Conservation (phyloP, 2,888 invertebrate genomes). For the Petrolisthes cinctipes region DNA sequence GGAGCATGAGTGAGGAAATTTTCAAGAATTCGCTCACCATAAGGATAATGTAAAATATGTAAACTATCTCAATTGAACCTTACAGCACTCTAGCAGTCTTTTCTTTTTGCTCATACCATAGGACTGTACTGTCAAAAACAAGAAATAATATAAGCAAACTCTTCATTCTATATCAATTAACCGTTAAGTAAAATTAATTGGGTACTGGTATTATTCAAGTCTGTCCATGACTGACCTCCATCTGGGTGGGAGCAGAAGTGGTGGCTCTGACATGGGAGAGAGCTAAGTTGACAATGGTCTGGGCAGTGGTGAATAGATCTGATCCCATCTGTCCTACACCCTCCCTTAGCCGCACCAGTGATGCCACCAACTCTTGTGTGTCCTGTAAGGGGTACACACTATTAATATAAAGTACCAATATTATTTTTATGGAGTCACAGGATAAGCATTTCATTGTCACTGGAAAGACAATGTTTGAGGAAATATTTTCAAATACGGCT, state of each 20-base stretch:
- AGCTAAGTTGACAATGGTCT: constrained; percentile 62
- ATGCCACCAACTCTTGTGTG: constrained; percentile 33
- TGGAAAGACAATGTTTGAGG: background rate
- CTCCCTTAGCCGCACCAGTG: constrained; percentile 43
- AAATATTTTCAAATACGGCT: background rate
- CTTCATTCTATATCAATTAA: background rate
- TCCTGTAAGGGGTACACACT: constrained; percentile 30
- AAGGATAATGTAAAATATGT: too few relatives aligned
- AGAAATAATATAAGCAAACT: too few relatives aligned
- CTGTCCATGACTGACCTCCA: constrained; percentile 26
- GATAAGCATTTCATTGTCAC: background rate
- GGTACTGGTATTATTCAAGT: background rate
- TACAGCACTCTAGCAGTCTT: too few relatives aligned
- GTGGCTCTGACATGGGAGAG: constrained; percentile 55
- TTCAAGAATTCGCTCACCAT: too few relatives aligned
- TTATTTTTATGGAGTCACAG: background rate
- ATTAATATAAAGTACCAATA: too few relatives aligned
- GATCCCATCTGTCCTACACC: constrained; percentile 18
- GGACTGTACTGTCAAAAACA: too few relatives aligned
- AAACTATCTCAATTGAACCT: too few relatives aligned
- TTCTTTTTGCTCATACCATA: too few relatives aligned
- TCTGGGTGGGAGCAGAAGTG: constrained; percentile 8
- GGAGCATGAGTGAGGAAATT: too few relatives aligned
- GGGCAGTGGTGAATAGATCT: constrained; percentile 60
- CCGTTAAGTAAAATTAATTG: background rate